Evolutionary conservation across 2,888 invertebrate species (phyloP).

Genomic region (Pyrocoelia pectoralis): DNA sequence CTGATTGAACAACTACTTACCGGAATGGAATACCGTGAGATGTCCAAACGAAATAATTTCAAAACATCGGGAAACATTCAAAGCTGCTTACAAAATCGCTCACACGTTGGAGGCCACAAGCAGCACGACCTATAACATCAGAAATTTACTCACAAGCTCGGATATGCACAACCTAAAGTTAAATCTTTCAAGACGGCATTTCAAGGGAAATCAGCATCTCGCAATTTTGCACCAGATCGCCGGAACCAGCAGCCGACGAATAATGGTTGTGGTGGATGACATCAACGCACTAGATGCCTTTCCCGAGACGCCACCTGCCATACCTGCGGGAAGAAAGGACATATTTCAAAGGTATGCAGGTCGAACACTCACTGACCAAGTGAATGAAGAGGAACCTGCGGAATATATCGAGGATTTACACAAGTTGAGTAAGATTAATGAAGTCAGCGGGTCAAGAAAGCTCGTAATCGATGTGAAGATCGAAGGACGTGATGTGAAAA

Average conservation of each 20-base stretch:
- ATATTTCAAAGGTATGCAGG: constrained; percentile 9
- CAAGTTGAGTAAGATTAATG: too few relatives aligned
- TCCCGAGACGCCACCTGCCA: constrained; percentile 15
- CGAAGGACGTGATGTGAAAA: constrained; percentile 17
- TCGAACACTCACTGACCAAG: too few relatives aligned
- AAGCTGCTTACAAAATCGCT: constrained; percentile 19
- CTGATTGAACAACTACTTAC: constrained; percentile 21
- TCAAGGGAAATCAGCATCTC: too few relatives aligned
- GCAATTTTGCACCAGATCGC: too few relatives aligned
- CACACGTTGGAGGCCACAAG: constrained; percentile 21
- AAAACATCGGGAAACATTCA: constrained; percentile 17
- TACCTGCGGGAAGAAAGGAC: constrained; percentile 21
- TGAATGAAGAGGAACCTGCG: too few relatives aligned
- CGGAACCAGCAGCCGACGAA: too few relatives aligned
- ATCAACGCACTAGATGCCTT: constrained; percentile 17
- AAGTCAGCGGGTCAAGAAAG: too few relatives aligned
- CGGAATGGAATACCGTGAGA: constrained; percentile 22
- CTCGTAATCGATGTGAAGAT: neutral
- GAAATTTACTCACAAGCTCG: too few relatives aligned
- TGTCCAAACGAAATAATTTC: constrained; percentile 24
- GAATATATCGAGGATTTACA: too few relatives aligned
- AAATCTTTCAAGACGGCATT: too few relatives aligned
- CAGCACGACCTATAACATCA: neutral
- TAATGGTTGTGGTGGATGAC: constrained; percentile 16
- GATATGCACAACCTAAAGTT: too few relatives aligned